These are phyloP conservation scores for Prunella himalayana DNA, from an alignment of 2,113 vertebrate genomes.

Conservation along the genomic window DNA sequence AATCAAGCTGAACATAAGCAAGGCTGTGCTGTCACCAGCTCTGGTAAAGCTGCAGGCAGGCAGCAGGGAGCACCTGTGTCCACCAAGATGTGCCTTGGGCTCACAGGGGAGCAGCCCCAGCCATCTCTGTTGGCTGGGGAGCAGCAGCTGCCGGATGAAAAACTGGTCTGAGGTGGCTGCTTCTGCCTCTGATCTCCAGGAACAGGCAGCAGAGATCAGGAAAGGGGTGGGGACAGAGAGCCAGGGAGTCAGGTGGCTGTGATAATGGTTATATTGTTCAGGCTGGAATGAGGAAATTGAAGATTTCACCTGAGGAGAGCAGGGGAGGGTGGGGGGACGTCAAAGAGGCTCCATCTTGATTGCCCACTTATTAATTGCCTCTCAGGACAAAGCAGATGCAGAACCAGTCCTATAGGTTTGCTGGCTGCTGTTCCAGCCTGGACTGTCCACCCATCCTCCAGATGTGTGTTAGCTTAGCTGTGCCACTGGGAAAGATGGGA, in stretches of 20 bases:
- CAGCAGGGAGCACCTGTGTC: background rate
- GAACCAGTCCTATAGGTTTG: background rate
- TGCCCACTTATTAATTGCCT: background rate
- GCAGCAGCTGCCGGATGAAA: background rate
- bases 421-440: background rate
- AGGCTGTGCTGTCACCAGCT: background rate
- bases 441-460: background rate
- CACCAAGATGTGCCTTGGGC: background rate
- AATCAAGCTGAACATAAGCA: background rate
- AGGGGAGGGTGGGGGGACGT: background rate
- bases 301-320: background rate
- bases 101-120: background rate
- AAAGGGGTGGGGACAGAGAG: conserved; percentile 9
- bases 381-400: background rate
- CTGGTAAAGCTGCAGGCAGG: background rate
- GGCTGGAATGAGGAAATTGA: conserved; percentile 53
- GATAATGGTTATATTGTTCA: conserved; percentile 52
- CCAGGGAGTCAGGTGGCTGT: background rate
- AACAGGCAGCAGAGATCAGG: background rate
- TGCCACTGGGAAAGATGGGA: background rate
- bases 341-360: background rate
- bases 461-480: background rate
- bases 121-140: background rate
- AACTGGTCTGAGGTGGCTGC: conserved; percentile 47
- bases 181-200: background rate